phyloP scores from a whole-genome alignment of 2,797 vertebrate species.

The Synanceia verrucosa region DNA sequence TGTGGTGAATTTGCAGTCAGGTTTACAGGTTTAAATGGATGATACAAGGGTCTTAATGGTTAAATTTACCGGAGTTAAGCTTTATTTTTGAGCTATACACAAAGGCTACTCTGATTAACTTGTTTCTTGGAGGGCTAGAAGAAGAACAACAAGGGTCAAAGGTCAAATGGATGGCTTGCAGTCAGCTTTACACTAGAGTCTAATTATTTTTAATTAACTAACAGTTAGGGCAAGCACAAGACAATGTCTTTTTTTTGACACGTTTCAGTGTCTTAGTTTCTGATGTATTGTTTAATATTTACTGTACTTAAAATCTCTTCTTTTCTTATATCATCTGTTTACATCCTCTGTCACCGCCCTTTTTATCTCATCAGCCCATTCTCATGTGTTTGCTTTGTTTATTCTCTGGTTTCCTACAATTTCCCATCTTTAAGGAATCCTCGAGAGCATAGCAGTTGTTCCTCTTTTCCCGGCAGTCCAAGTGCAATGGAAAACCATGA shows the following conservation, averaged over 20 bases:
- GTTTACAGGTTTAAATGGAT: neutral
- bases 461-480: constrained; percentile 1
- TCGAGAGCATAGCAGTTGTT: neutral
- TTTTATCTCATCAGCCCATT: constrained; percentile 5
- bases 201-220: neutral
- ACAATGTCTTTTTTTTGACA: neutral
- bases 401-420: constrained; percentile 8
- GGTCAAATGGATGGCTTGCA: neutral
- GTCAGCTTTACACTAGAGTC: neutral
- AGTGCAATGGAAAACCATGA: neutral
- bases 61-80: neutral
- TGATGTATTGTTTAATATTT: neutral
- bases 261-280: neutral
- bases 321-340: neutral
- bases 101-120: neutral
- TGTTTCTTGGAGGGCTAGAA: neutral
- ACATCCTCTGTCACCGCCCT: neutral
- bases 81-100: neutral
- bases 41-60: neutral
- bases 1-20: neutral
- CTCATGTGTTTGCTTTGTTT: constrained; percentile 13
- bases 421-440: constrained; percentile 6
- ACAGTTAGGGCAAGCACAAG: neutral
- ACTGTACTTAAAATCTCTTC: neutral
- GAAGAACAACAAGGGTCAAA: neutral